Percentiles rank a stretch among this genome's conserved stretches.
These are phyloP conservation scores for Zaprionus davidi DNA, from an alignment of 1,140 invertebrate species.

Conservation along the genomic window DNA sequence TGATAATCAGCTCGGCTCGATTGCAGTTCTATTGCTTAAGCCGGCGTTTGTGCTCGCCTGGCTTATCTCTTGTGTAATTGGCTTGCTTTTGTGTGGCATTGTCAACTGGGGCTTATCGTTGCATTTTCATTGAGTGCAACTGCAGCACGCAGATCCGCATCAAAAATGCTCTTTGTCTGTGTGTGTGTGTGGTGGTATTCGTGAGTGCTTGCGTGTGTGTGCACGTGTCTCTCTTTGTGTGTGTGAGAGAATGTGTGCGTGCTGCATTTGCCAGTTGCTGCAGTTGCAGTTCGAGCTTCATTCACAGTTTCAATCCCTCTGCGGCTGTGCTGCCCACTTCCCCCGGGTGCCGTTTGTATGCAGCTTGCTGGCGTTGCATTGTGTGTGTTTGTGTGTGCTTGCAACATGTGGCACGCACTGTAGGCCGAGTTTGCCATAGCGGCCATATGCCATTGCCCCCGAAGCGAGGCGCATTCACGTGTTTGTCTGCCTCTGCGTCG, in stretches of 20 bases:
- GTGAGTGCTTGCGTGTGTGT: not conserved
- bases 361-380: conserved; percentile 59
- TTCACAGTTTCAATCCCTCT: conserved; percentile 37
- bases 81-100: conserved; percentile 21
- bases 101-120: conserved; percentile 39
- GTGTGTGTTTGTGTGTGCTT: conserved; percentile 41
- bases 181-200: not conserved
- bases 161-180: conserved; percentile 44
- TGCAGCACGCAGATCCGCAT: conserved; percentile 32
- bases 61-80: conserved; percentile 33
- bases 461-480: conserved; percentile 35
- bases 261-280: conserved; percentile 18
- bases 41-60: conserved; percentile 7
- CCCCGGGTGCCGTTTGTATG: conserved; percentile 47
- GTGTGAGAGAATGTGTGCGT: conserved; percentile 2
- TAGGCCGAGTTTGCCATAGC: conserved; percentile 69
- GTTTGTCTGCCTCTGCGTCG: conserved; percentile 43
- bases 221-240: not conserved
- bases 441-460: conserved; percentile 35
- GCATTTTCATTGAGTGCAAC: conserved; percentile 42
- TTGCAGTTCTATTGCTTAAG: conserved; percentile 25
- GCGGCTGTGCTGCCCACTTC: conserved; percentile 2
- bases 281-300: conserved; percentile 42
- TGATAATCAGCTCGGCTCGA: conserved; percentile 15
- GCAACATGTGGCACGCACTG: conserved; percentile 79